Percentiles rank a stretch among this genome's conserved stretches.
Evolutionary conservation across 2,113 vertebrate species (phyloP).

Genomic region (Ovibos moschatus): DNA sequence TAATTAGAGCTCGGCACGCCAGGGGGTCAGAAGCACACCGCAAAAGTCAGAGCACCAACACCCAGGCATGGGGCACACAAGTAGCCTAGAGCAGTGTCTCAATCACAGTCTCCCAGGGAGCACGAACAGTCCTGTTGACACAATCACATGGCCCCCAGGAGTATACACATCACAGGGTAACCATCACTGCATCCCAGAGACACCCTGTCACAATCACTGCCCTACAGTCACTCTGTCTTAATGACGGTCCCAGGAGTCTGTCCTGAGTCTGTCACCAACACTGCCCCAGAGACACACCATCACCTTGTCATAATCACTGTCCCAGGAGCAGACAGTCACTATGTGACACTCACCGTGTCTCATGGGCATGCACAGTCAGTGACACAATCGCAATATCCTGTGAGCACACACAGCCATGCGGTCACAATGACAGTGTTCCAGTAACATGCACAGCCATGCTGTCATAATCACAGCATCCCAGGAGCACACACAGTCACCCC

Average conservation of each 20-base stretch:
- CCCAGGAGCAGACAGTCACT: neutral
- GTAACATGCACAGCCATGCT: neutral
- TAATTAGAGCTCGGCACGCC: neutral
- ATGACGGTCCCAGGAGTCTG: neutral
- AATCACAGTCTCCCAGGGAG: neutral
- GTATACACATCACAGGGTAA: neutral
- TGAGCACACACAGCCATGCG: neutral
- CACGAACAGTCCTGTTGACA: neutral
- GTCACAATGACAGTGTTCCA: neutral
- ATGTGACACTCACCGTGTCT: neutral
- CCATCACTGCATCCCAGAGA: neutral
- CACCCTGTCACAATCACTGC: neutral
- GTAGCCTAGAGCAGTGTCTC: neutral
- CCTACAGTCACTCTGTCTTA: neutral
- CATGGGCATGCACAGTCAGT: neutral
- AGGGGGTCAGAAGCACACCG: neutral
- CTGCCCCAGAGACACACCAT: neutral
- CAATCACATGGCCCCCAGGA: neutral
- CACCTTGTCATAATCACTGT: neutral
- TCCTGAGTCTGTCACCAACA: neutral
- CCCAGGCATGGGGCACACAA: neutral
- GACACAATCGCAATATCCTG: neutral
- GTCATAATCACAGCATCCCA: neutral
- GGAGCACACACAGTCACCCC: neutral
- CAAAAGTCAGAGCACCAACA: neutral